Percentiles rank a stretch among this genome's conserved stretches.
phyloP scores from a whole-genome alignment of 2,888 invertebrate species.

The Ectemnius lituratus region DNA sequence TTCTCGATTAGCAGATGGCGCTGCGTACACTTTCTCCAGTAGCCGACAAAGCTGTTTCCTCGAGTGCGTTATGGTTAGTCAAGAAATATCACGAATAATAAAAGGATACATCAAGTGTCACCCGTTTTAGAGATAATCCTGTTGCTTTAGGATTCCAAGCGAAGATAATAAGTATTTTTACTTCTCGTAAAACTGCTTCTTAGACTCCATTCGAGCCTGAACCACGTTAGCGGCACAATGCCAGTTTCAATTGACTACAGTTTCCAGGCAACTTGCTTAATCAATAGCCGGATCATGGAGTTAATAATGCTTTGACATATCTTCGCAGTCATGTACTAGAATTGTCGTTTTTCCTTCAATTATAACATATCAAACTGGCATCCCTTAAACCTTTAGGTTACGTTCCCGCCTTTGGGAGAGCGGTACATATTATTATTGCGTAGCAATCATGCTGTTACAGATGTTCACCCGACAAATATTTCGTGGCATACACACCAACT shows the following conservation, averaged over 20 bases:
- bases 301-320: not conserved
- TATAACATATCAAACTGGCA: too few species aligned
- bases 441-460: conserved; percentile 72
- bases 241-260: conserved; percentile 67
- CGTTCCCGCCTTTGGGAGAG: not conserved
- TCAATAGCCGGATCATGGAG: conserved; percentile 57
- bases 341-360: too few species aligned
- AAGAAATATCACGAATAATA: not conserved
- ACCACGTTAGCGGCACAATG: conserved; percentile 20
- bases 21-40: conserved; percentile 1
- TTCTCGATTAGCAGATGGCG: not conserved
- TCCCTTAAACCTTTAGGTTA: conserved; percentile 19
- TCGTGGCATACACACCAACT: conserved; percentile 81
- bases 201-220: not conserved
- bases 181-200: not conserved
- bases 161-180: not conserved
- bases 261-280: conserved; percentile 72
- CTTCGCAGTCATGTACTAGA: too few species aligned
- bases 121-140: too few species aligned
- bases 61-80: too few species aligned
- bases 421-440: too few species aligned
- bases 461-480: conserved; percentile 82
- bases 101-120: too few species aligned
- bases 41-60: not conserved
- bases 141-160: not conserved